Base-by-base conservation (phyloP, 2,888 invertebrate species). In the Biston stratarius region DNA sequence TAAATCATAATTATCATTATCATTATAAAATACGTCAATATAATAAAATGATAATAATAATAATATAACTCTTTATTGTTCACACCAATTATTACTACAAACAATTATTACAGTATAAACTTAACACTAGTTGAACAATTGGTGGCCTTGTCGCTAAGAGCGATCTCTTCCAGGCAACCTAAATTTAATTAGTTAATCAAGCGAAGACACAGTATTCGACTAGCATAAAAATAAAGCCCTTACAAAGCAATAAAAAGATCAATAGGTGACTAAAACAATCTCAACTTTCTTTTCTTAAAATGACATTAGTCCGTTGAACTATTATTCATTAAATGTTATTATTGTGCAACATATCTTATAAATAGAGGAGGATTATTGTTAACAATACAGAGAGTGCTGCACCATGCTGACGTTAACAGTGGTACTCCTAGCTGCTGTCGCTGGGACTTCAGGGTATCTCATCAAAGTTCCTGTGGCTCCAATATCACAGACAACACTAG, bases 371-470 rank as follows among this genome's bases (percentile, higher is more conserved):
- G 45, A 60, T 61, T 71, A 61, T 56, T 52, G 57, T 65, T 38
- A 53, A 61, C 59, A 56, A 2, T 49, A 72, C 70, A 74, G 71
- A 72, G 12, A 33, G 73, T 58, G 42, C 11, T 67, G 48, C 71
- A 89, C 83, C 69, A 92, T 92, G 92, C 88, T 88, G 83, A 72
- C 77, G 75, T 74, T 88, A 79, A 81, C 82, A 83, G 69, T 87
- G 64, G 38, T 87, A 34, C 55, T 83, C 8, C 45, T 64, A 9
- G 71, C 76, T 34, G 58, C 77, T 0, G 48, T 83, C 11, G 73
- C 80, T n/a, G 74, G 79, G 40, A 74, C 76, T 8, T 81, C 81
- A 0, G 87, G 87, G 61, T 92, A 85, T 66, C 75, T 92, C 5
- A 92, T 92, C 55, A 90, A 87, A 71, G 83, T 91, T 11, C 91